Evolutionary conservation across 92 coral and sea anemone species (phyloP).

Genomic region (Diadumene lineata): DNA sequence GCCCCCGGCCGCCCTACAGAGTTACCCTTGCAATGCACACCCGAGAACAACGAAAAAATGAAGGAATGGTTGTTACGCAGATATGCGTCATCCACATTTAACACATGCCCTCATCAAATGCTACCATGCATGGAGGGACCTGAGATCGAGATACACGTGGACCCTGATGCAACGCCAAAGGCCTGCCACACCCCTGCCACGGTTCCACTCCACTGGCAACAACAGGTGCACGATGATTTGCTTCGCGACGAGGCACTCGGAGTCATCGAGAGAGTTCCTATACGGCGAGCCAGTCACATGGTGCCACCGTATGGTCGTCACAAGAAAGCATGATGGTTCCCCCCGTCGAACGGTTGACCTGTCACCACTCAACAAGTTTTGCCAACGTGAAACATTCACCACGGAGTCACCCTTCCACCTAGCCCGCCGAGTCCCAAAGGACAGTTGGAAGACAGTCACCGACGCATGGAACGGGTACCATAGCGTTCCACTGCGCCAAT

Average conservation of each 20-base stretch:
- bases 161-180: conserved; percentile 45
- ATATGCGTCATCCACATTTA: conserved; percentile 49
- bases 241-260: conserved; percentile 61
- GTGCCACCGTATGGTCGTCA: conserved; percentile 66
- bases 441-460: conserved; percentile 65
- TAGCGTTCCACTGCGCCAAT: conserved; percentile 56
- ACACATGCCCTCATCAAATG: conserved; percentile 53
- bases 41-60: conserved; percentile 37
- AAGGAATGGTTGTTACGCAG: conserved; percentile 31
- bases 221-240: conserved; percentile 44
- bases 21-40: conserved; percentile 40
- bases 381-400: conserved; percentile 60
- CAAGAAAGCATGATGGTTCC: conserved; percentile 58
- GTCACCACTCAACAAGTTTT: conserved; percentile 61
- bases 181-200: conserved; percentile 65
- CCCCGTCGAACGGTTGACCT: conserved; percentile 66
- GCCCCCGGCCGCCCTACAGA: conserved; percentile 37
- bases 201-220: conserved; percentile 56
- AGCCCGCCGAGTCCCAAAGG: conserved; percentile 53
- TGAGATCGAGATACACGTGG: conserved; percentile 32
- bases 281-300: conserved; percentile 66
- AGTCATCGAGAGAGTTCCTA: conserved; percentile 54
- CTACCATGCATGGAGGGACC: conserved; percentile 41
- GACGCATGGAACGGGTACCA: conserved; percentile 75
- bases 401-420: conserved; percentile 64